phyloP scores from a whole-genome alignment of 1,140 invertebrate species.

The Drosophila baimaii region DNA sequence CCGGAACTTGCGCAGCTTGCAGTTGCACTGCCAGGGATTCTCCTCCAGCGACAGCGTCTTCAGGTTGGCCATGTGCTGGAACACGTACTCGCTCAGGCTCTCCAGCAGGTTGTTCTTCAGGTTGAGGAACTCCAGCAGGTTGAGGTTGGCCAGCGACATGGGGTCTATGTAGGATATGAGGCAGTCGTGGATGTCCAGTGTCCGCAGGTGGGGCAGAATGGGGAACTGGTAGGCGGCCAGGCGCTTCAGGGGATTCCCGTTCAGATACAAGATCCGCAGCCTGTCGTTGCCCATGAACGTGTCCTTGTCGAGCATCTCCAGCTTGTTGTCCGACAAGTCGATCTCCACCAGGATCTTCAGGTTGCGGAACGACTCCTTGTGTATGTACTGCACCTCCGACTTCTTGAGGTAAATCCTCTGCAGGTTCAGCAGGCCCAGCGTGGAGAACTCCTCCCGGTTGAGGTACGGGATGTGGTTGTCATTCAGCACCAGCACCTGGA shows the following conservation, averaged over 20 bases:
- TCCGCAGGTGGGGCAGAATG: constrained; percentile 88
- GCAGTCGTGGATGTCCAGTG: constrained; percentile 91
- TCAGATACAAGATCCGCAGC: constrained; percentile 88
- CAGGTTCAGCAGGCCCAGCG: constrained; percentile 91
- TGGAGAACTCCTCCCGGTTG: constrained; percentile 91
- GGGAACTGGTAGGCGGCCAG: constrained; percentile 89
- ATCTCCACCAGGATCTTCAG: constrained; percentile 94
- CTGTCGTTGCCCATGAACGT: constrained; percentile 91
- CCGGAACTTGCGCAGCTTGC: constrained; percentile 91
- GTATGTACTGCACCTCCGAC: constrained; percentile 89
- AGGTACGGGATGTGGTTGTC: constrained; percentile 91
- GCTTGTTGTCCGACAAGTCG: constrained; percentile 91
- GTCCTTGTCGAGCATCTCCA: constrained; percentile 88
- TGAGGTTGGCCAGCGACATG: constrained; percentile 89
- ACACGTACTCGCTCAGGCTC: constrained; percentile 87
- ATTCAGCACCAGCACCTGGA: constrained; percentile 93
- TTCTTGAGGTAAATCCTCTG: constrained; percentile 92
- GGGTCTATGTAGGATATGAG: constrained; percentile 89
- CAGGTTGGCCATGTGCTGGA: constrained; percentile 88
- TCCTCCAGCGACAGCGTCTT: constrained; percentile 92
- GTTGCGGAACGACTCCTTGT: constrained; percentile 93
- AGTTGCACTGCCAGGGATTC: constrained; percentile 96
- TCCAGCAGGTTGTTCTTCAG: constrained; percentile 89
- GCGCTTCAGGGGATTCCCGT: constrained; percentile 89
- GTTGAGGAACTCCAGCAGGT: constrained; percentile 89